Evolutionary conservation across 1,140 invertebrate genomes (phyloP).

Genomic region (Acyrthosiphon pisum): DNA sequence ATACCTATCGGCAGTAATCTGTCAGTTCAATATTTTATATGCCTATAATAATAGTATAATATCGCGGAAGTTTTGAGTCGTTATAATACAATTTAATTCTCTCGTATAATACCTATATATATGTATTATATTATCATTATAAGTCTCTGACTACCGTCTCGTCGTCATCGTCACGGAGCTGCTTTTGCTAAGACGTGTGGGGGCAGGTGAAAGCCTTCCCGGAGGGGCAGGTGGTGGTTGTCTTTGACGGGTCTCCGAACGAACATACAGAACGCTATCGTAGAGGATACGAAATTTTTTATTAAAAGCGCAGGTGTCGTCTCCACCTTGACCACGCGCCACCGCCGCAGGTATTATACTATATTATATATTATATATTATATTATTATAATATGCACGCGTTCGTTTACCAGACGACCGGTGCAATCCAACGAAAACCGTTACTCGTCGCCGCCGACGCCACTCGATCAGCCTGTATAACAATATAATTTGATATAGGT

Average conservation of each 20-base stretch:
- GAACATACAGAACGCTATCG: neutral
- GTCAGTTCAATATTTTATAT: neutral
- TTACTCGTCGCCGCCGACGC: neutral
- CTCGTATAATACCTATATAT: neutral
- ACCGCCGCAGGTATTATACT: constrained; percentile 16
- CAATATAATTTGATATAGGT: neutral
- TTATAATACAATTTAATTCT: neutral
- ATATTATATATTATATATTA: neutral
- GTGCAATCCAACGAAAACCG: constrained; percentile 34
- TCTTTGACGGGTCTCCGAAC: neutral
- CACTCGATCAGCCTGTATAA: neutral
- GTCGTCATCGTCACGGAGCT: neutral
- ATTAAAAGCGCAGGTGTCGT: constrained; percentile 20
- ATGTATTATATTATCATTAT: neutral
- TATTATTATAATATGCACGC: neutral
- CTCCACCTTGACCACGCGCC: constrained; percentile 48
- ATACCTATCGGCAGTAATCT: neutral
- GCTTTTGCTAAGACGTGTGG: neutral
- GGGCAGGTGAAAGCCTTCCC: constrained; percentile 25
- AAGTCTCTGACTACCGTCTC: neutral
- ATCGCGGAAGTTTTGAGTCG: neutral
- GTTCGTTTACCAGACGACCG: neutral
- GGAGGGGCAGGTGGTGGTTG: constrained; percentile 2
- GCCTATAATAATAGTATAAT: neutral
- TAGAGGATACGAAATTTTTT: neutral